Base-by-base conservation (phyloP, 2,888 invertebrate genomes). In the Athripsodes cinereus region DNA sequence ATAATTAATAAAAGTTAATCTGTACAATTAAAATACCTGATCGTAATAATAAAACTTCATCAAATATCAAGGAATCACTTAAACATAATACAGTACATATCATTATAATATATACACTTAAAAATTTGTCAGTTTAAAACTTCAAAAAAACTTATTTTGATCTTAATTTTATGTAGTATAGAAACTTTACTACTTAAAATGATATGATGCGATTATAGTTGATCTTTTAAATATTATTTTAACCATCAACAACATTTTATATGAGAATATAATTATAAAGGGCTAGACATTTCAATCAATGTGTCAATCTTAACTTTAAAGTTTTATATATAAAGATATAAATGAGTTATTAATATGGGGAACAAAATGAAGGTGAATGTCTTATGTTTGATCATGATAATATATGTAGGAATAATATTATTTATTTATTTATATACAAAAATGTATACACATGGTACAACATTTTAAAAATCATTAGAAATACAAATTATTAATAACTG, bases 151-250 rank as follows among this genome's bases (percentile, higher is more conserved):
- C 16, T n/a, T 13, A 16, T 22, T 8, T 54, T n/a, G n/a, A n/a
- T 34, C 57, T 55, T 50, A 61, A 22, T 40, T 56, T 58, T 22
- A 63, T 58, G 58, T 62, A 58, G 54, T 49, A 40, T 13, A 40
- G 40, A 54, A 52, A 26, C 44, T 47, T 56, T 46, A 53, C 62
- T 63, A 63, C 62, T 61, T 63, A 63, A 63, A 63, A 63, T 63
- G 62, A 63, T 63, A 63, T 63, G 62, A 63, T 63, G 61, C 61
- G 62, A 63, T 63, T 58, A 61, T 61, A 59, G 60, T 61, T 50
- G 16, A n/a, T 40, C 5, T 55, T 48, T 54, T 47, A 48, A 55
- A 58, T 48, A 52, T 61, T 59, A 58, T 53, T 53, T 22, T 34
- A 55, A 46, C 50, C 40, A 16, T 57, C 57, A 57, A 55, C 52